phyloP scores from a whole-genome alignment of 2,797 vertebrate species.

The Ctenosaura bakeri region DNA sequence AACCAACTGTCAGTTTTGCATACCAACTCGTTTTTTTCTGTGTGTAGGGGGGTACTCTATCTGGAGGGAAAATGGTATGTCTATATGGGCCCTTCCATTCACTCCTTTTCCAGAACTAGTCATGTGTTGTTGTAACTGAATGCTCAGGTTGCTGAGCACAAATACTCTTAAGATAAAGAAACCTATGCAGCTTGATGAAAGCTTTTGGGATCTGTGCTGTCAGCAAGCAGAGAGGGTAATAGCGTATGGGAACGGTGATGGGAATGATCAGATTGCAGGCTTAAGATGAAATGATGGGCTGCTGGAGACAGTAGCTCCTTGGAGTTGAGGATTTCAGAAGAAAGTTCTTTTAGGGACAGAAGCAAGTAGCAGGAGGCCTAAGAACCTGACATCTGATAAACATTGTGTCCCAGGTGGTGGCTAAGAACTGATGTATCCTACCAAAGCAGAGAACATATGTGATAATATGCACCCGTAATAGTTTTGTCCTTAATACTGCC shows the following conservation, averaged over 20 bases:
- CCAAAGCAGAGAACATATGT: background rate
- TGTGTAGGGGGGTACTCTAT: no score
- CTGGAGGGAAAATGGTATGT: background rate
- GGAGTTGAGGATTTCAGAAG: background rate
- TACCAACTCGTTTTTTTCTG: background rate
- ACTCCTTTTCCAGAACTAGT: background rate
- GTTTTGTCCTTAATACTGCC: constrained; percentile 6
- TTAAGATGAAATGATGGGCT: background rate
- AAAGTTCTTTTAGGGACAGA: background rate
- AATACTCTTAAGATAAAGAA: background rate
- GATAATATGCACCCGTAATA: background rate
- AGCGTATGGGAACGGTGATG: background rate
- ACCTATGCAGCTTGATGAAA: background rate
- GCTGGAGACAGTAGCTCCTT: background rate
- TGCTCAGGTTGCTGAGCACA: background rate
- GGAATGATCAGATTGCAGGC: background rate
- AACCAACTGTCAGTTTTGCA: background rate
- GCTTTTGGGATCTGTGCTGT: background rate
- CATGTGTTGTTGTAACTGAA: background rate
- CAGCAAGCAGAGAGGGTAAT: background rate
- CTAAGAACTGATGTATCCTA: background rate
- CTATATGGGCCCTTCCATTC: background rate
- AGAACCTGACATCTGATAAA: background rate
- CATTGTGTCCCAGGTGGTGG: background rate
- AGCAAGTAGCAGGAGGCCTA: background rate